Evolutionary conservation across 2,113 vertebrate genomes (phyloP).

Genomic region (Butastur rufipennis): DNA sequence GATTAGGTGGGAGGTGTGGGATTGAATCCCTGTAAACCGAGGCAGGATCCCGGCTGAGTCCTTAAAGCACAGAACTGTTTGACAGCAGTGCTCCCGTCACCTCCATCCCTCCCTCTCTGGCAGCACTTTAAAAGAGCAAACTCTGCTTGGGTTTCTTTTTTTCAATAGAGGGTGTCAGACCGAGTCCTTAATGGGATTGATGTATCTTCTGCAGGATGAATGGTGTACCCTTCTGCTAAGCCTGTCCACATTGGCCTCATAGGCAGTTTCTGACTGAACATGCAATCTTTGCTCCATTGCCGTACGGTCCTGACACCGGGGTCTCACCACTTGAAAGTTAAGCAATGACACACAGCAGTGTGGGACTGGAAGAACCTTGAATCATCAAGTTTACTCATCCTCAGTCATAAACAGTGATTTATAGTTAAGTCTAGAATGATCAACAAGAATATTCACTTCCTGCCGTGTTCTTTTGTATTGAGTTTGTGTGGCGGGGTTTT

Average conservation of each 20-base stretch:
- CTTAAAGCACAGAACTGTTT: neutral
- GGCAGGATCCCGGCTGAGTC: neutral
- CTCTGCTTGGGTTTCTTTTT: neutral
- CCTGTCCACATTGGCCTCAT: fast-evolving
- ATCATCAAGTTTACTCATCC: neutral
- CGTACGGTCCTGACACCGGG: fast-evolving
- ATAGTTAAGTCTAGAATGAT: neutral
- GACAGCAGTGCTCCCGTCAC: neutral
- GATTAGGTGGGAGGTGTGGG: neutral
- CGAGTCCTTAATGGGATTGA: neutral
- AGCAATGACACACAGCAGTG: neutral
- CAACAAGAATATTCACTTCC: neutral
- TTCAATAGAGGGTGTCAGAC: neutral
- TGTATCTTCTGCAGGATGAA: neutral
- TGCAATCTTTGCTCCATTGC: neutral
- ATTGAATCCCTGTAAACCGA: neutral
- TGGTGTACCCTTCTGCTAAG: neutral
- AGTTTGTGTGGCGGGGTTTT: too few species aligned
- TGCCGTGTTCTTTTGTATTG: neutral
- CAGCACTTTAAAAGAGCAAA: neutral
- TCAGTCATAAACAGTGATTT: neutral
- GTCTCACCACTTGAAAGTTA: neutral
- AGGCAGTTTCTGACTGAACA: neutral
- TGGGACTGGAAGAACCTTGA: neutral
- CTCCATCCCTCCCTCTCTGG: neutral